Evolutionary conservation across 2,888 invertebrate genomes (phyloP).

Genomic region (Papilio gigon): DNA sequence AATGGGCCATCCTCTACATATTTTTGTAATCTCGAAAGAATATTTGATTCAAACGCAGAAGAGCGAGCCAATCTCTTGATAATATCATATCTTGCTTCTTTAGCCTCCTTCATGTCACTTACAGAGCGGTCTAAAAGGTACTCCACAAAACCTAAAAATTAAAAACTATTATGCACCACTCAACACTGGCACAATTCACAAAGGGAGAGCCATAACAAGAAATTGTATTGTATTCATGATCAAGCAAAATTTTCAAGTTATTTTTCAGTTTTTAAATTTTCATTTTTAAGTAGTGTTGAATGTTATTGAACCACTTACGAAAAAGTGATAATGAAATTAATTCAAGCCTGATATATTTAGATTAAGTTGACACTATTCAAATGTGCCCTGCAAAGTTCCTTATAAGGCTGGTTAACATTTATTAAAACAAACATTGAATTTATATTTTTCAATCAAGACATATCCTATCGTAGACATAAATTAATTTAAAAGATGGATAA

Average conservation of each 20-base stretch:
- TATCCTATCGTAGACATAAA: no score
- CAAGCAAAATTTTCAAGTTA: not conserved
- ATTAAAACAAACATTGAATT: not conserved
- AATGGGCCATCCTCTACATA: slow-evolving; percentile 91
- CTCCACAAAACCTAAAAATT: slow-evolving; percentile 86
- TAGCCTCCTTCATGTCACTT: slow-evolving; percentile 87
- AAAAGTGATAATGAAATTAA: not conserved
- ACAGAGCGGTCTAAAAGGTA: slow-evolving; percentile 88
- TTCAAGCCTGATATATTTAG: not conserved
- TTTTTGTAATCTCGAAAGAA: slow-evolving; percentile 83
- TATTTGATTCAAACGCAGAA: slow-evolving; percentile 83
- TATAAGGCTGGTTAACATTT: not conserved
- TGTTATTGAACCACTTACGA: not conserved
- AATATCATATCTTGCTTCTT: slow-evolving; percentile 89
- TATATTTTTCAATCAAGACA: not conserved
- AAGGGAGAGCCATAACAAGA: not conserved
- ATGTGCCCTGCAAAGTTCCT: slow-evolving; percentile 4
- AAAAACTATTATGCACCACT: not conserved
- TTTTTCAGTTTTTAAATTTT: not conserved
- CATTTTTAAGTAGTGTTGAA: not conserved
- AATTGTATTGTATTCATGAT: not conserved
- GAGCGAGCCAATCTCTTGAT: slow-evolving; percentile 84
- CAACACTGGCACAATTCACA: not conserved
- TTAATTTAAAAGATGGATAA: no score
- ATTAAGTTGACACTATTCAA: not conserved